Conservation (phyloP, 2,113 vertebrate genomes). For the Cyanistes caeruleus region DNA sequence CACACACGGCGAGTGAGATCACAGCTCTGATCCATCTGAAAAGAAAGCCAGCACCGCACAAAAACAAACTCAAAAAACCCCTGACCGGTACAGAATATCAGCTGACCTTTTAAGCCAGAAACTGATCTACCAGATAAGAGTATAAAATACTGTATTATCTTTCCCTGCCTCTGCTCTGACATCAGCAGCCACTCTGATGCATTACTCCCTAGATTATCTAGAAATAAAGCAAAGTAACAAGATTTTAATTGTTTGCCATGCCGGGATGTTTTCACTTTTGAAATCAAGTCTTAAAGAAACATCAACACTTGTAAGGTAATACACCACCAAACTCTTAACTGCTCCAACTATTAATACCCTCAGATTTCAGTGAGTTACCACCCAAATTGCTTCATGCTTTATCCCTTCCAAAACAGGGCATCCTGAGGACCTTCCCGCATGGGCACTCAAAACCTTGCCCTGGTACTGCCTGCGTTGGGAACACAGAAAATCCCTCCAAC, state of each 20-base stretch:
- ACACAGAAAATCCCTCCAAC: background rate
- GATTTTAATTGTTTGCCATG: background rate
- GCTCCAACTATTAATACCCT: background rate
- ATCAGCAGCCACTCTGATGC: background rate
- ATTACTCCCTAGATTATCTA: background rate
- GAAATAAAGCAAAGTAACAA: rapidly evolving
- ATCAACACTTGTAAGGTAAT: background rate
- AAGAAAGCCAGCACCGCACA: background rate
- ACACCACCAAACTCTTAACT: background rate
- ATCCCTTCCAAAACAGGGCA: background rate
- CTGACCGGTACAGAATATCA: background rate
- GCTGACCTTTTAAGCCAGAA: background rate
- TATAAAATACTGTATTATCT: background rate
- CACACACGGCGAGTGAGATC: background rate
- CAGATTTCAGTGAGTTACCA: background rate
- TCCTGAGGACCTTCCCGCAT: rapidly evolving
- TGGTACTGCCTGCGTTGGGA: background rate
- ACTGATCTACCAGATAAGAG: background rate
- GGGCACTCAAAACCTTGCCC: rapidly evolving
- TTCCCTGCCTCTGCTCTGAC: background rate
- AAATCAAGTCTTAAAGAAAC: background rate
- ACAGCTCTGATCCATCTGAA: background rate
- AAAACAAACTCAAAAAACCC: background rate
- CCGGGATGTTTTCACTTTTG: background rate
- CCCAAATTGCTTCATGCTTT: background rate